phyloP scores from a whole-genome alignment of 2,797 vertebrate species.

The Lacerta viridis region DNA sequence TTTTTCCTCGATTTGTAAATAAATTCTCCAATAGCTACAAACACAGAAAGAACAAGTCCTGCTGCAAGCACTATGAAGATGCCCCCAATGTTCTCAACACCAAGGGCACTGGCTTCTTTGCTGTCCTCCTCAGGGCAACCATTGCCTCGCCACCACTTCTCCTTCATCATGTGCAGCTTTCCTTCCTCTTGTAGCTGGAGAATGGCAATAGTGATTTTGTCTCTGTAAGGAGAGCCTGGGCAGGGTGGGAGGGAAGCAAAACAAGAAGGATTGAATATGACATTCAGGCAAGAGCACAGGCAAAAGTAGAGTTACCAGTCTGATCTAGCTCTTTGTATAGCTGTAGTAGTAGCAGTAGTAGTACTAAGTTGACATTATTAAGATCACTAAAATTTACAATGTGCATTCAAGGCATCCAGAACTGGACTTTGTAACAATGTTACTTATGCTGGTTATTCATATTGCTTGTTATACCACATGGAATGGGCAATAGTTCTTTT shows the following conservation, averaged over 20 bases:
- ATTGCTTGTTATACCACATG: not conserved
- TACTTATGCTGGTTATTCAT: not conserved
- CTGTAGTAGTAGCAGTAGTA: not conserved
- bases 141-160: conserved; percentile 98
- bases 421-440: not conserved
- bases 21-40: conserved; percentile 98
- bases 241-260: conserved; percentile 4
- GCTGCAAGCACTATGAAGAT: conserved; percentile 99
- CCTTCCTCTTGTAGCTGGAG: conserved; percentile 98
- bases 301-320: not conserved
- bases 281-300: not conserved
- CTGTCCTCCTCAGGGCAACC: conserved; percentile 97
- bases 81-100: conserved; percentile 97
- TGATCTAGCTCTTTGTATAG: not conserved
- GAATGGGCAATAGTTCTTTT: not conserved
- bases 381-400: not conserved
- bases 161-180: conserved; percentile 99
- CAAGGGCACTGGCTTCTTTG: conserved; percentile 96
- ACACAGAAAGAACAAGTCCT: conserved; percentile 96
- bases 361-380: not conserved
- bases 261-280: not conserved
- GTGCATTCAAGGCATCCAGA: not conserved
- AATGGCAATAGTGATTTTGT: conserved; percentile 98
- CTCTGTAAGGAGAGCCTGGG: conserved; percentile 95
- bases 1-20: conserved; percentile 96